Evolutionary conservation across 2,888 invertebrate genomes (phyloP), one percentile per base, ranked within the genome.

Genomic region (Embidobia sp.): DNA sequence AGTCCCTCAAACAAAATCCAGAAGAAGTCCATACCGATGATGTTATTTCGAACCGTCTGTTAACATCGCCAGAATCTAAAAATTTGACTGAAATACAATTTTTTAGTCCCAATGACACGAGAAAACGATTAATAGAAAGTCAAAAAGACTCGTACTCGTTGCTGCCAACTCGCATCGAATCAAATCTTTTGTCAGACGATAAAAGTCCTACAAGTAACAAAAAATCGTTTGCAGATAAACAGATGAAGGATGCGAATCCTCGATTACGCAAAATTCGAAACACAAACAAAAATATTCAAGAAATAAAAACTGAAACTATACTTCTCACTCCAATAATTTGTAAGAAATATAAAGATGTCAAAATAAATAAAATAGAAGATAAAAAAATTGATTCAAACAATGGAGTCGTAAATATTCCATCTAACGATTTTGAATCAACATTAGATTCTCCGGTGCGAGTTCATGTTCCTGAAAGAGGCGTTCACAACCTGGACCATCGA

Each of bases 401-500:
- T 7, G 63, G 67, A 0, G 10, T 26, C 18, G 82, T 85, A 18
- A 83, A 79, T 61, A 87, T 88, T 48, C 87, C 87, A 0, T 78
- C 88, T 78, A 85, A 81, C 10, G 88, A 87, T 63, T 83, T 88
- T 8, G 78, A 83, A 6, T 78, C 83, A 3, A 80, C 81, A 10
- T 63, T 81, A 10, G 83, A 83, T 3, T 87, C 84, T 2, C 84
- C 86, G 13, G 84, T 74, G 2, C 83, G 81, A 49, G 81, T 84
- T 19, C 85, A 77, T 27, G 35, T 80, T 10, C 18, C 74, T 16
- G 79, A 83, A 8, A 82, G 84, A 19, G 83, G 82, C 11, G 80
- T 85, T 37, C 84, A 82, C 15, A 86, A 83, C 67, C 83, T 85
- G 3, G 85, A 88, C 81, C 85, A 85, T 19, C 85, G 85, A 0